These are phyloP conservation scores for Tor tambroides DNA, from an alignment of 2,113 vertebrate genomes.

Conservation along the genomic window DNA sequence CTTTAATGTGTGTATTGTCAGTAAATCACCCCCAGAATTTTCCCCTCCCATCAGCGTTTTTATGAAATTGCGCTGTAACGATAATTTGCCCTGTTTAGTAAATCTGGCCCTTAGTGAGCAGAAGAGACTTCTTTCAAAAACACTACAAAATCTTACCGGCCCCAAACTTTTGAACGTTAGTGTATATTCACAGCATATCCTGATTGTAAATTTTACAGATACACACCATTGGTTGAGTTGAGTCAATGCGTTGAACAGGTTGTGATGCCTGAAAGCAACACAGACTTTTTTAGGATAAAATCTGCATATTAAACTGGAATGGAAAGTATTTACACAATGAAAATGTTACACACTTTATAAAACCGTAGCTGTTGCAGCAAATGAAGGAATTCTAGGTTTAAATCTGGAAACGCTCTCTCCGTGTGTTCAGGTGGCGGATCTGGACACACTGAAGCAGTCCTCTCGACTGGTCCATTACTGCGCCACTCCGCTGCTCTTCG, in stretches of 20 bases:
- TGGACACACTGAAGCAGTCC: constrained; percentile 95
- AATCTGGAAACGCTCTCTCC: neutral
- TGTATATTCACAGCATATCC: neutral
- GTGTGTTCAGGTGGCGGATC: constrained; percentile 82
- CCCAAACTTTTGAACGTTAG: neutral
- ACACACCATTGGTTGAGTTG: neutral
- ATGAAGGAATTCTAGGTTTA: no score
- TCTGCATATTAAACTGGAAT: neutral
- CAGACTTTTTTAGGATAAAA: neutral
- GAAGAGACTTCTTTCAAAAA: neutral
- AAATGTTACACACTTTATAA: neutral
- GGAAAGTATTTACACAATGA: neutral
- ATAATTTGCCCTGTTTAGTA: no score
- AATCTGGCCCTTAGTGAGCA: neutral
- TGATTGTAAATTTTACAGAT: neutral
- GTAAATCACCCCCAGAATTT: no score
- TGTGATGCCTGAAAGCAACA: neutral
- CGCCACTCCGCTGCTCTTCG: constrained; percentile 94
- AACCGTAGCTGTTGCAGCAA: neutral
- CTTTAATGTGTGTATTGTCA: no score
- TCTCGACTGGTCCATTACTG: constrained; percentile 98
- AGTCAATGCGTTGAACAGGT: neutral
- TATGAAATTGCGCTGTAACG: no score
- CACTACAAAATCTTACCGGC: neutral
- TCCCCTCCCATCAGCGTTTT: no score